Conservation (phyloP, 2,888 invertebrate species). For the Nysson spinosus region DNA sequence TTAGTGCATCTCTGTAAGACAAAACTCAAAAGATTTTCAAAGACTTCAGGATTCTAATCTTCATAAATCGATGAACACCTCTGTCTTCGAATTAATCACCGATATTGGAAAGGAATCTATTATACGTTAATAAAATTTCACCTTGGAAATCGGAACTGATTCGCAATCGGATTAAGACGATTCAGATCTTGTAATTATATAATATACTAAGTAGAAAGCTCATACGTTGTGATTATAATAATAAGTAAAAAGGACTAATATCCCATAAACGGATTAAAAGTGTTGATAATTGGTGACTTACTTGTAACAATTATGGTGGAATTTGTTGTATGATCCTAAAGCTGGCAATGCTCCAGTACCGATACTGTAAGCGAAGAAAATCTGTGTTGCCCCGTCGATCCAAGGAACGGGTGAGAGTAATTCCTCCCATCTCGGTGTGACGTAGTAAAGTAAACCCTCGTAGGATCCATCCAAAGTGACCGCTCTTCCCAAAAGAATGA, state of each 20-base stretch:
- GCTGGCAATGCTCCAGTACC: conserved; percentile 87
- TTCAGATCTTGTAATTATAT: too few relatives aligned
- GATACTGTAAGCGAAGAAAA: conserved; percentile 88
- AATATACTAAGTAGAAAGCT: too few relatives aligned
- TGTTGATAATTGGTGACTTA: conserved; percentile 65
- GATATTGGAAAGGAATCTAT: too few relatives aligned
- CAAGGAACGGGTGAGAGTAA: conserved; percentile 80
- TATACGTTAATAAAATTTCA: too few relatives aligned
- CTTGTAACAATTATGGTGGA: conserved; percentile 87
- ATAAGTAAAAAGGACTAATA: too few relatives aligned
- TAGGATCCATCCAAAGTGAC: conserved; percentile 84
- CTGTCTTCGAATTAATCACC: too few relatives aligned
- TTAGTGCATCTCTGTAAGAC: conserved; percentile 82
- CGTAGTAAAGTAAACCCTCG: conserved; percentile 83
- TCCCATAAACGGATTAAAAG: not conserved
- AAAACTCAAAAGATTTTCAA: conserved; percentile 44
- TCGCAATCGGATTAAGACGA: too few relatives aligned
- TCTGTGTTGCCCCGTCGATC: conserved; percentile 88
- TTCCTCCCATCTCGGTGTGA: conserved; percentile 82
- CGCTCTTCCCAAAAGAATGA: conserved; percentile 83
- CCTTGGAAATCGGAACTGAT: too few relatives aligned
- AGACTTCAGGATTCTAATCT: too few relatives aligned
- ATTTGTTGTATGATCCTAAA: conserved; percentile 86
- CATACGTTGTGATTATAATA: too few relatives aligned
- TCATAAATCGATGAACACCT: too few relatives aligned